These are phyloP conservation scores for Ictalurus punctatus DNA, from an alignment of 2,113 vertebrate species.

Conservation along the genomic window DNA sequence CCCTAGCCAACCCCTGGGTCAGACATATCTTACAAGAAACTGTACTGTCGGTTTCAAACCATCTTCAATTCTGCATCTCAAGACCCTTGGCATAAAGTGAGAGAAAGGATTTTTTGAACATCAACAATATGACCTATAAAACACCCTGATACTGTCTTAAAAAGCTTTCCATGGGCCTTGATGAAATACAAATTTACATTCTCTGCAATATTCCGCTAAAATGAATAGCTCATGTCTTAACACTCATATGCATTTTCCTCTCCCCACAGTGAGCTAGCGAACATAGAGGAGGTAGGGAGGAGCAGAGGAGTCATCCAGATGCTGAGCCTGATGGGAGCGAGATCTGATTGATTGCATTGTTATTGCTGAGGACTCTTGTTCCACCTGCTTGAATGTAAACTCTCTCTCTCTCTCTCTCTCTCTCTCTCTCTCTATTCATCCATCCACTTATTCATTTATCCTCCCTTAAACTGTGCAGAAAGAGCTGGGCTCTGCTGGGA, in stretches of 20 bases:
- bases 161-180: neutral
- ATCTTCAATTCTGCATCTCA: neutral
- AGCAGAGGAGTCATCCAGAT: conserved; percentile 63
- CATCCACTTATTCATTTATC: conserved; percentile 75
- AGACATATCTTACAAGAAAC: neutral
- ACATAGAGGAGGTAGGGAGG: conserved; percentile 51
- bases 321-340: conserved; percentile 67
- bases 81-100: neutral
- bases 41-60: neutral
- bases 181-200: conserved; percentile 23
- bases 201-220: neutral
- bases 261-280: conserved; percentile 59
- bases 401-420: conserved; percentile 48
- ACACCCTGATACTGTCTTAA: neutral
- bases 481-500: conserved; percentile 66
- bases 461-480: conserved; percentile 75
- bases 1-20: neutral
- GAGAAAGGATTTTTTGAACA: neutral
- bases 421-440: conserved; percentile 69
- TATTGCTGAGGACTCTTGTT: conserved; percentile 81
- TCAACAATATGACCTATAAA: neutral
- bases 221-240: conserved; percentile 41
- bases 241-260: conserved; percentile 51
- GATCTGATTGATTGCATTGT: conserved; percentile 81
- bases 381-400: conserved; percentile 72